Conservation (phyloP, 2,113 vertebrate genomes). For the Melospiza melodia region DNA sequence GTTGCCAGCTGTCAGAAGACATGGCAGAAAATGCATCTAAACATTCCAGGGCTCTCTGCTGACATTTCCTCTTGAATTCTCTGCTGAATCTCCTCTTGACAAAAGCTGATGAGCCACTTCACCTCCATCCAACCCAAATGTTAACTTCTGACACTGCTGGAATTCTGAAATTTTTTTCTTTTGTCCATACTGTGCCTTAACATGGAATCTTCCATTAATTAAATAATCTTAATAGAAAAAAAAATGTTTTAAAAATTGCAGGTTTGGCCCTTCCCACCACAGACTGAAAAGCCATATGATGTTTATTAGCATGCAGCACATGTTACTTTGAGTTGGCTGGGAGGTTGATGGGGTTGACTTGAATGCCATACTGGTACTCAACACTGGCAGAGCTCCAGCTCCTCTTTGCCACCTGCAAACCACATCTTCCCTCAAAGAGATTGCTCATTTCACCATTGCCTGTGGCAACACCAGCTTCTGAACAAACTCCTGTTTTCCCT, state of each 20-base stretch:
- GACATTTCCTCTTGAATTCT: too few species aligned
- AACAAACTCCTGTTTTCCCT: neutral
- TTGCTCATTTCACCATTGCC: constrained; percentile 20
- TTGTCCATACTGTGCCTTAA: neutral
- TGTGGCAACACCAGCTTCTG: neutral
- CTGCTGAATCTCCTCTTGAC: neutral
- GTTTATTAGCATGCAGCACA: constrained; percentile 41
- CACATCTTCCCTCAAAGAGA: neutral
- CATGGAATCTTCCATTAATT: neutral
- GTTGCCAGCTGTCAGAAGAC: neutral
- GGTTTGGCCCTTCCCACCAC: neutral
- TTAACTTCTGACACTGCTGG: neutral
- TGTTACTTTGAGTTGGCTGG: neutral
- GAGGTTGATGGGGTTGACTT: neutral
- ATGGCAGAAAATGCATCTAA: neutral
- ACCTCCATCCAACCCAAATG: neutral
- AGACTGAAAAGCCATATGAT: constrained; percentile 32
- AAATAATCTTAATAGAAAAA: neutral
- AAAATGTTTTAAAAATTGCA: neutral
- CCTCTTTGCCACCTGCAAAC: constrained; percentile 28
- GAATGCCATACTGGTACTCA: neutral
- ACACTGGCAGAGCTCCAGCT: neutral
- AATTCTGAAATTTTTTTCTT: neutral
- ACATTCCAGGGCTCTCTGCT: neutral
- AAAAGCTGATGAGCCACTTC: neutral